phyloP scores from a whole-genome alignment of 2,113 vertebrate species.

The Orcinus orca region DNA sequence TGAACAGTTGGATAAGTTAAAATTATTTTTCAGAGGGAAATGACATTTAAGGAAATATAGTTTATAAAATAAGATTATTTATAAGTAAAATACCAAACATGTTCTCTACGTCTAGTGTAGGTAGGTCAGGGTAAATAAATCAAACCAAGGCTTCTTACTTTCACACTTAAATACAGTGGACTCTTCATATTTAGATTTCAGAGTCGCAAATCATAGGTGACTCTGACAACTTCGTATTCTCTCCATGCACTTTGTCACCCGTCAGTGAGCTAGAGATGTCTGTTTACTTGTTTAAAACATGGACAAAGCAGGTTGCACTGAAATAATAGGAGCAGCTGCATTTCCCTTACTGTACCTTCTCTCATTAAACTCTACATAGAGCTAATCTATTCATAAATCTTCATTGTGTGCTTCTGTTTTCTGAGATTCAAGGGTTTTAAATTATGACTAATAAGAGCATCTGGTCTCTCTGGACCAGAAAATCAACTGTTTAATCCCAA shows the following conservation, averaged over 20 bases:
- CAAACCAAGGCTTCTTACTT: background rate
- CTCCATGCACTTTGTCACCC: background rate
- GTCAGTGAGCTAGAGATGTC: background rate
- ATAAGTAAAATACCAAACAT: background rate
- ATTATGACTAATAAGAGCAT: background rate
- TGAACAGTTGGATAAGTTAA: background rate
- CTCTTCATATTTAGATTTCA: background rate
- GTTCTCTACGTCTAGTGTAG: background rate
- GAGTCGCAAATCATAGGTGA: background rate
- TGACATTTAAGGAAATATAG: background rate
- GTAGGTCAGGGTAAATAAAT: background rate
- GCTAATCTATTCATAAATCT: background rate
- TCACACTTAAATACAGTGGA: background rate
- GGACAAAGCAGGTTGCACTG: background rate
- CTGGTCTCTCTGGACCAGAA: background rate
- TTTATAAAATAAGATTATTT: background rate
- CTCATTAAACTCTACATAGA: background rate
- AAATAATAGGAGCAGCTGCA: background rate
- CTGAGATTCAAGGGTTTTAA: conserved; percentile 6
- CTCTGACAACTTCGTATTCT: conserved; percentile 6
- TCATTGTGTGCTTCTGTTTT: background rate
- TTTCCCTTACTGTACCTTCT: background rate
- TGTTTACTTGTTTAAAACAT: background rate
- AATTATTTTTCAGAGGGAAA: background rate
- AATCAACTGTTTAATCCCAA: background rate